Conservation (phyloP, 1,140 invertebrate genomes). For the Metopolophium dirhodum region DNA sequence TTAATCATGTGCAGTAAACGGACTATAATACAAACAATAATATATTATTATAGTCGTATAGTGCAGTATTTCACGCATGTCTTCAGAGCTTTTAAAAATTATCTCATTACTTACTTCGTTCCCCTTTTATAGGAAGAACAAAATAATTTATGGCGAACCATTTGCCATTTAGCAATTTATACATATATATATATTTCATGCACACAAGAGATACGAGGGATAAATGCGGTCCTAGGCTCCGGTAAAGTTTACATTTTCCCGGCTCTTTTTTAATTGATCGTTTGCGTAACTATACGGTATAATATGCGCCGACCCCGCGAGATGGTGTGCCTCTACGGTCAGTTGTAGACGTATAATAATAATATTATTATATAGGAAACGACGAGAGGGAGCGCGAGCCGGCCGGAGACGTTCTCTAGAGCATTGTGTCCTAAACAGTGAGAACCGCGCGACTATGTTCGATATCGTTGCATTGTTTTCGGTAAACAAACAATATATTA, state of each 20-base stretch:
- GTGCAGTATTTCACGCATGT: not conserved
- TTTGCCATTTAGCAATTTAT: not conserved
- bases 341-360: not conserved
- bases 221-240: not conserved
- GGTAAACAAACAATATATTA: not conserved
- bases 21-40: not conserved
- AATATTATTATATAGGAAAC: constrained; percentile 5
- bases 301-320: constrained; percentile 37
- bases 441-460: not conserved
- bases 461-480: not conserved
- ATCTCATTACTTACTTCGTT: constrained; percentile 8
- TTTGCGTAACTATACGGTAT: constrained; percentile 32
- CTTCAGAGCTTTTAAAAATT: constrained; percentile 23
- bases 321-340: constrained; percentile 33
- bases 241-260: not conserved
- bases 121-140: not conserved
- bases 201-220: not conserved
- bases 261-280: constrained; percentile 41
- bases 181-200: not conserved
- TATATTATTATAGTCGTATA: not conserved
- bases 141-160: constrained; percentile 35
- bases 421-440: not conserved
- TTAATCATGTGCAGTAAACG: not conserved
- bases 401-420: not conserved
- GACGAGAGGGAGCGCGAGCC: constrained; percentile 27